Base-by-base conservation (phyloP, 2,888 invertebrate species). In the Caradrina clavipalpis region DNA sequence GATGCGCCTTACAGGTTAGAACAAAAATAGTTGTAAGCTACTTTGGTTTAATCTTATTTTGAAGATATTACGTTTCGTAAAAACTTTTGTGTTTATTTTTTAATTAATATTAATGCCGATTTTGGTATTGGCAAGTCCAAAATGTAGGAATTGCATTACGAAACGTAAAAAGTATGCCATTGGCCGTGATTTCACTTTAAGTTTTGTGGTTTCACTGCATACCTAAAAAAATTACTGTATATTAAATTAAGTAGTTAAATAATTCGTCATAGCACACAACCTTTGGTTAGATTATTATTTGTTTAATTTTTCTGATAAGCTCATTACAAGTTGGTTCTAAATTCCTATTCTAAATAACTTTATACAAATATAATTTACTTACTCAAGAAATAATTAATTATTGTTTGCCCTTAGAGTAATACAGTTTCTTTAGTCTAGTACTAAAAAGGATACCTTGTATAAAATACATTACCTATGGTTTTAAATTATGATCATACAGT, bases 1-100 rank as follows among this genome's bases (percentile, higher is more conserved):
- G 95, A 95, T 75, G 77, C 87, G 50, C 89, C 90, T 49, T 94
- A 94, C 95, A 96, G 96, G 96, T 96, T 94, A 94, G 93, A 90
- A 84, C 71, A 73, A 60, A 70, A 64, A 72, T 50, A 61, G 64
- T 57, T 61, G 19, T 69, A 47, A 50, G 65, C 49, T 74, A 71
- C 68, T 60, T 26, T 68, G 67, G 49, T 71, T 76, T 69, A 66
- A 61, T 63, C 53, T n/a, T 39, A 59, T 56, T 73, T 62, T 72
- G 69, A 13, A 57, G 22, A 15, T 66, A 68, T 8, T 81, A 78
- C 58, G 54, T 7, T 15, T 22, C 1, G 0, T 13, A 54, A 35
- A 31, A 53, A n/a, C 22, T 13, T 45, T 54, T 51, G n/a, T n/a
- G 17, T 56, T 54, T 13, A 19, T 47, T 64, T 54, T 54, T 60